Evolutionary conservation across 2,113 vertebrate species (phyloP).

Genomic region (Lagopus muta): DNA sequence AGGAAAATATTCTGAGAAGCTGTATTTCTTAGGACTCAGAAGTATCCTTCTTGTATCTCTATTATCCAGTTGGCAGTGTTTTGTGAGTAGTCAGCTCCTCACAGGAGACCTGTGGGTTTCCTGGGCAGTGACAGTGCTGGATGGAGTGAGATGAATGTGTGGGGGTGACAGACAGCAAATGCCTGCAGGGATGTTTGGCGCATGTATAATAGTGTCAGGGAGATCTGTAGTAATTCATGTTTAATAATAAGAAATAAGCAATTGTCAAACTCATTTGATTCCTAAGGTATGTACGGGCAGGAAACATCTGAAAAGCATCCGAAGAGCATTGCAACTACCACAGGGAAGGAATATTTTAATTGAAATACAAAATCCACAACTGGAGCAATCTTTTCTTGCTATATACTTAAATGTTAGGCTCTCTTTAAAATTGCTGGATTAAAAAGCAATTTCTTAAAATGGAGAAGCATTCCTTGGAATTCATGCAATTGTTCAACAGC

Average conservation of each 20-base stretch:
- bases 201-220: not conserved
- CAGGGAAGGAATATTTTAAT: not conserved
- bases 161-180: not conserved
- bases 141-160: not conserved
- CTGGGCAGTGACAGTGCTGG: not conserved
- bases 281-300: accelerated
- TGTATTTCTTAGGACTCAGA: not conserved
- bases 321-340: not conserved
- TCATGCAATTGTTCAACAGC: not conserved
- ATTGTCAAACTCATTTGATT: not conserved
- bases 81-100: not conserved
- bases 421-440: not conserved
- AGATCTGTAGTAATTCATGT: not conserved
- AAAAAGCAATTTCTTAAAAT: not conserved
- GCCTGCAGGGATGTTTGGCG: not conserved
- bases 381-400: not conserved
- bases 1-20: not conserved
- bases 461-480: not conserved
- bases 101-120: not conserved
- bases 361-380: not conserved
- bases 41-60: not conserved
- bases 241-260: not conserved
- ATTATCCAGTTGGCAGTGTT: not conserved
- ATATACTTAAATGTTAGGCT: not conserved
- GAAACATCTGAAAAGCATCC: not conserved